Evolutionary conservation across 2,113 vertebrate species (phyloP).

Genomic region (Eulemur macaco): DNA sequence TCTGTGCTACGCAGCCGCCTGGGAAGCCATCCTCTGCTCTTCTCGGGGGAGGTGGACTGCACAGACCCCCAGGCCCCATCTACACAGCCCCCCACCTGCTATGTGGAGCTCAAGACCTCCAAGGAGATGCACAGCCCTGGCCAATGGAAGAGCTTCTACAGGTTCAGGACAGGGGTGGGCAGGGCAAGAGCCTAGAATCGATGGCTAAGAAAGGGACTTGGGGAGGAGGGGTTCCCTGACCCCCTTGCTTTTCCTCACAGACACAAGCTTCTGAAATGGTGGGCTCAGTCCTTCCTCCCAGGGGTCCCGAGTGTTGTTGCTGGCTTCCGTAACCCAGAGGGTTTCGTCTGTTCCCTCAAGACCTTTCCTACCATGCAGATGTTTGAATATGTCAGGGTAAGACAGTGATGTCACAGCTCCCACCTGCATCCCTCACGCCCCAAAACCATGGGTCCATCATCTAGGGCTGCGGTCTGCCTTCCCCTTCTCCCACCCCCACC

Average conservation of each 20-base stretch:
- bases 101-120: constrained; percentile 94
- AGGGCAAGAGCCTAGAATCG: background rate
- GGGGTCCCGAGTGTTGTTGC: constrained; percentile 91
- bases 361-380: constrained; percentile 90
- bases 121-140: constrained; percentile 90
- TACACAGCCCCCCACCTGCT: constrained; percentile 87
- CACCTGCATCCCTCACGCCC: too few relatives aligned
- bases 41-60: constrained; percentile 94
- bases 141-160: constrained; percentile 91
- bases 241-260: constrained; percentile 76
- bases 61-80: constrained; percentile 82
- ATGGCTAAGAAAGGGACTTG: background rate
- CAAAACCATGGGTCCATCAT: background rate
- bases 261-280: constrained; percentile 95
- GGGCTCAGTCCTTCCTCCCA: constrained; percentile 94
- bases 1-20: constrained; percentile 92
- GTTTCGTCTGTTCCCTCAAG: constrained; percentile 87
- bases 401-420: background rate
- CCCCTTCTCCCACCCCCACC: background rate
- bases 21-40: constrained; percentile 88
- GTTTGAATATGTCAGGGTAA: constrained; percentile 91
- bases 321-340: constrained; percentile 91
- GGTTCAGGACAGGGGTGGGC: constrained; percentile 78
- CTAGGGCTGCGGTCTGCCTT: background rate
- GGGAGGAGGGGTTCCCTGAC: background rate